These are phyloP conservation scores for Chloroceryle inda DNA, from an alignment of 2,797 vertebrate species.

Conservation along the genomic window DNA sequence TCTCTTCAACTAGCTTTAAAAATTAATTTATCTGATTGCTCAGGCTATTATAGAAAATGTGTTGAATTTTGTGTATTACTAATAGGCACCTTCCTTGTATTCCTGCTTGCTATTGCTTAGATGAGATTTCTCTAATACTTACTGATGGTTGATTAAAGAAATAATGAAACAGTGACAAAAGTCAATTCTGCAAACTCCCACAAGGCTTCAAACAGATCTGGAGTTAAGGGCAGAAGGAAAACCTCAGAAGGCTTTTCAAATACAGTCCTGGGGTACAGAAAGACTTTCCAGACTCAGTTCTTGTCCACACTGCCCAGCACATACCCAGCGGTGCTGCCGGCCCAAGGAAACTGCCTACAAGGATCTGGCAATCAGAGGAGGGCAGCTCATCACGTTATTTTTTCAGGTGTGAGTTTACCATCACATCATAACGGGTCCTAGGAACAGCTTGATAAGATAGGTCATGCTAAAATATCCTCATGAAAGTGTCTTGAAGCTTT, in stretches of 20 bases:
- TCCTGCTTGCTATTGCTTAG: conserved; percentile 24
- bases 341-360: neutral
- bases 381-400: neutral
- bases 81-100: conserved; percentile 51
- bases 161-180: conserved; percentile 50
- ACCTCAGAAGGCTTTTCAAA: neutral
- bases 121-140: conserved; percentile 51
- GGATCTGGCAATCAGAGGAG: neutral
- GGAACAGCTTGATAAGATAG: neutral
- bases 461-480: neutral
- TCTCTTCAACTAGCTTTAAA: conserved; percentile 69
- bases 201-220: neutral
- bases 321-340: neutral
- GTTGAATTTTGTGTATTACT: conserved; percentile 56
- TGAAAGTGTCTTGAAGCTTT: neutral
- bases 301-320: neutral
- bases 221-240: neutral
- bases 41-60: conserved; percentile 70
- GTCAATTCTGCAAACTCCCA: neutral
- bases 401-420: neutral
- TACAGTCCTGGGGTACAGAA: neutral
- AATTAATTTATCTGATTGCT: conserved; percentile 77
- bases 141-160: conserved; percentile 53
- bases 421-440: neutral
- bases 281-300: neutral